Evolutionary conservation across 2,888 invertebrate genomes (phyloP).

Genomic region (Sminthurides aquaticus): DNA sequence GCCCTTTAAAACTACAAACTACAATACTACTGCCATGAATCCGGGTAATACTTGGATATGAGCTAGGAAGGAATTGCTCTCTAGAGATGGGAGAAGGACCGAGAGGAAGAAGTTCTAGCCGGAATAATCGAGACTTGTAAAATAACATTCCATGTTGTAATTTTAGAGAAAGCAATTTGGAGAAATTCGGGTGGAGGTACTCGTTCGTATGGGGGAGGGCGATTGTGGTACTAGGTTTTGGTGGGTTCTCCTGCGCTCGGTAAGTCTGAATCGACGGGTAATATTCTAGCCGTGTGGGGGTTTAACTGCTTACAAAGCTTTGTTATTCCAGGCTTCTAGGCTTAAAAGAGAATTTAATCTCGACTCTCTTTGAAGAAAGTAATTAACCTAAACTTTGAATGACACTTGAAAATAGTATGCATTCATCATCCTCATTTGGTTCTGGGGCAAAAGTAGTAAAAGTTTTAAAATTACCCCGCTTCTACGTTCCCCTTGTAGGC

Average conservation of each 20-base stretch:
- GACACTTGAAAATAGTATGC: not conserved
- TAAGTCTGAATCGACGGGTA: not conserved
- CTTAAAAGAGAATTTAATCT: not conserved
- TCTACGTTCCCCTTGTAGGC: not conserved
- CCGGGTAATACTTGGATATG: not conserved
- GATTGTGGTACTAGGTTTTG: too few species aligned
- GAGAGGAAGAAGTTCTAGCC: not conserved
- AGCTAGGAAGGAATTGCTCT: not conserved
- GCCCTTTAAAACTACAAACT: too few species aligned
- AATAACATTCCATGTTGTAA: not conserved
- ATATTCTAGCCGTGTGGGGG: not conserved
- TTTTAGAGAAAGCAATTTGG: not conserved
- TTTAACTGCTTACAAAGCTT: not conserved
- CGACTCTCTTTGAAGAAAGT: not conserved
- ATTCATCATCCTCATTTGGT: not conserved
- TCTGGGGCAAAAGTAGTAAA: not conserved
- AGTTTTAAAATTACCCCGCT: not conserved
- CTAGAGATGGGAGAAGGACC: not conserved
- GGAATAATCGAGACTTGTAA: conserved; percentile 3
- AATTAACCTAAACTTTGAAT: not conserved
- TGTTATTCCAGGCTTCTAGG: not conserved
- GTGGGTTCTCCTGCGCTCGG: too few species aligned
- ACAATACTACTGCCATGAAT: not conserved
- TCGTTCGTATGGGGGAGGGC: too few species aligned
- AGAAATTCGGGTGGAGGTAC: not conserved